Conservation (phyloP, 2,888 invertebrate genomes). For the Pandemis heparana region DNA sequence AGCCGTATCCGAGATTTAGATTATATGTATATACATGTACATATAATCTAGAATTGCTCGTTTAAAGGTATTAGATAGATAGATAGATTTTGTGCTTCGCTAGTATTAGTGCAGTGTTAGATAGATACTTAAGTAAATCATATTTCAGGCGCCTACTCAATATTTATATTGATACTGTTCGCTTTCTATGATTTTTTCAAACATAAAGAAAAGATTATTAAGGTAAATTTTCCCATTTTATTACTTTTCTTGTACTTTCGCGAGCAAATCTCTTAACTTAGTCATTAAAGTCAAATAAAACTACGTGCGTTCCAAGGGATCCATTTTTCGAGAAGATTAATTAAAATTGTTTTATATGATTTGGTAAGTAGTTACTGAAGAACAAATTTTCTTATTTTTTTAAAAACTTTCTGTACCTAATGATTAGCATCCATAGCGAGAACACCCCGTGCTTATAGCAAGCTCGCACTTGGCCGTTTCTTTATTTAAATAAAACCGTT, state of each 20-base stretch:
- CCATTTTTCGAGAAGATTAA: neutral
- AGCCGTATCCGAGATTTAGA: no score
- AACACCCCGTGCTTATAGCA: constrained; percentile 29
- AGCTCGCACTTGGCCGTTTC: constrained; percentile 36
- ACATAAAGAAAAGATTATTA: neutral
- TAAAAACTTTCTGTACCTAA: no score
- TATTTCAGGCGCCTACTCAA: no score
- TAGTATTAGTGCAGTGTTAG: neutral
- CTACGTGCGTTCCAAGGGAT: constrained; percentile 3
- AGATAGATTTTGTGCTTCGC: no score
- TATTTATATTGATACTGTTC: no score
- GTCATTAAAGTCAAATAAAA: constrained; percentile 21
- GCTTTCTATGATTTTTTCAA: neutral
- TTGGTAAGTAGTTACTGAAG: neutral
- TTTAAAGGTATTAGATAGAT: no score
- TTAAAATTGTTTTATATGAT: constrained; percentile 7
- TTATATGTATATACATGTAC: no score
- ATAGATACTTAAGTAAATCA: neutral
- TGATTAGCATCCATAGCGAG: neutral
- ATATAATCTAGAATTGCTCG: no score
- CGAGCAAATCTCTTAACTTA: constrained; percentile 1
- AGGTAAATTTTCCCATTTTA: neutral
- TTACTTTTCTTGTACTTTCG: neutral
- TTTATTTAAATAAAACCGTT: constrained; percentile 50
- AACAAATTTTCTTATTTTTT: neutral